These are phyloP conservation scores for Rhogogaster chlorosoma DNA, from an alignment of 2,888 invertebrate species.

Conservation along the genomic window DNA sequence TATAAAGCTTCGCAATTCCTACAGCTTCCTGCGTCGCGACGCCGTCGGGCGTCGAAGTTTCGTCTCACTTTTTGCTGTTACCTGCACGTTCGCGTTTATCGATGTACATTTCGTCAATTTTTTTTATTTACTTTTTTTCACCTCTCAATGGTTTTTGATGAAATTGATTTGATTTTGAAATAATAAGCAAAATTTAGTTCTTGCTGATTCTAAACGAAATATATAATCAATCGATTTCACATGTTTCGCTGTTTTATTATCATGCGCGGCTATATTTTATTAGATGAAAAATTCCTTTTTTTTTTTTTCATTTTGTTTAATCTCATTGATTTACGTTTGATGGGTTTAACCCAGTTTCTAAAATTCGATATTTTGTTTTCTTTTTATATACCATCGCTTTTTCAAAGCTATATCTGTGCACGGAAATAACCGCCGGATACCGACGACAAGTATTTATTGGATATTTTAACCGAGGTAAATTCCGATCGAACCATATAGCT, in stretches of 20 bases:
- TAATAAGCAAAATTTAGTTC: neutral
- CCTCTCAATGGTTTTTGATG: neutral
- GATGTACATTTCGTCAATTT: neutral
- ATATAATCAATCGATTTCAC: neutral
- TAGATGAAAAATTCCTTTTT: neutral
- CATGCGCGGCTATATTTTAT: neutral
- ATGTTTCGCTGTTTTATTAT: neutral
- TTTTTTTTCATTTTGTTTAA: neutral
- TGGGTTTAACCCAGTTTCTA: neutral
- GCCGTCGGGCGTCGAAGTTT: constrained; percentile 21
- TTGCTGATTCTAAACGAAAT: neutral
- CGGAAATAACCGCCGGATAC: neutral
- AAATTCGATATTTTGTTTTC: neutral
- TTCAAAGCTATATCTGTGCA: neutral
- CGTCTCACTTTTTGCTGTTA: neutral
- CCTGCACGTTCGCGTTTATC: neutral
- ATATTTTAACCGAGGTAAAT: constrained; percentile 10
- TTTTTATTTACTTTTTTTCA: neutral
- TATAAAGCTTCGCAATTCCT: neutral
- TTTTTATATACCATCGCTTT: neutral
- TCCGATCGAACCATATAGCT: neutral
- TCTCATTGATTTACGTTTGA: neutral
- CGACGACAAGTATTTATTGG: constrained; percentile 11
- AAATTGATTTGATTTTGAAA: neutral
- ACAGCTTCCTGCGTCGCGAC: neutral